A percentile compares a stretch with the other conserved stretches of the same genome.
These are phyloP conservation scores for Meandrina meandrites DNA, from an alignment of 92 coral and sea anemone genomes.

Conservation along the genomic window DNA sequence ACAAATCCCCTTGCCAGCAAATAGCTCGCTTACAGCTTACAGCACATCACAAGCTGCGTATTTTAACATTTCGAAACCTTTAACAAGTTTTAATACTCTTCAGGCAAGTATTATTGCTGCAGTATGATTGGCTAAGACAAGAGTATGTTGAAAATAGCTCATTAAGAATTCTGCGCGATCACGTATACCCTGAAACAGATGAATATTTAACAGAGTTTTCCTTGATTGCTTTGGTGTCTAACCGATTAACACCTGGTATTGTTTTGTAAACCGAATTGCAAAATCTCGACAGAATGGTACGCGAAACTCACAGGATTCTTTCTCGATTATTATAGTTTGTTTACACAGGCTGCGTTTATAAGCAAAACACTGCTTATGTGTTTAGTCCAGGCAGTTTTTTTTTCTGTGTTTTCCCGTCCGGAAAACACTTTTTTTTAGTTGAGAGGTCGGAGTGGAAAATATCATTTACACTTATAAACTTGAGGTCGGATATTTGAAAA, in stretches of 20 bases:
- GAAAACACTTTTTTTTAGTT: too few species aligned
- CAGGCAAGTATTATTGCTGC: not conserved
- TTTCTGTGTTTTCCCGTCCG: too few species aligned
- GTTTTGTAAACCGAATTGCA: not conserved
- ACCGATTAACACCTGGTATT: conserved; percentile 5
- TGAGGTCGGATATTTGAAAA: conserved; percentile 20
- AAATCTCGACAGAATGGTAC: not conserved
- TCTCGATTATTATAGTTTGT: too few species aligned
- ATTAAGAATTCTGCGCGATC: conserved; percentile 34
- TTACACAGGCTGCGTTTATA: too few species aligned
- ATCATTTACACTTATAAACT: not conserved
- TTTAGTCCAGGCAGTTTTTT: too few species aligned
- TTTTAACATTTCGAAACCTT: not conserved
- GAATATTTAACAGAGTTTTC: conserved; percentile 25
- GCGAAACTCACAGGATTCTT: too few species aligned
- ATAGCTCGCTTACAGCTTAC: conserved; percentile 4
- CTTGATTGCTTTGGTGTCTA: conserved; percentile 26
- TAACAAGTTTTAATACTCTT: not conserved
- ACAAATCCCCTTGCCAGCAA: not conserved
- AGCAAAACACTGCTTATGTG: too few species aligned
- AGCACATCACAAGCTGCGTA: not conserved
- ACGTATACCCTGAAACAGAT: conserved; percentile 10
- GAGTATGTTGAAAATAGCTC: conserved; percentile 9
- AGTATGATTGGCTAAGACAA: conserved; percentile 2
- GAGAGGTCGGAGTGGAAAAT: not conserved